Base-by-base conservation (phyloP, 2,888 invertebrate species). In the Dendrolimus pini region DNA sequence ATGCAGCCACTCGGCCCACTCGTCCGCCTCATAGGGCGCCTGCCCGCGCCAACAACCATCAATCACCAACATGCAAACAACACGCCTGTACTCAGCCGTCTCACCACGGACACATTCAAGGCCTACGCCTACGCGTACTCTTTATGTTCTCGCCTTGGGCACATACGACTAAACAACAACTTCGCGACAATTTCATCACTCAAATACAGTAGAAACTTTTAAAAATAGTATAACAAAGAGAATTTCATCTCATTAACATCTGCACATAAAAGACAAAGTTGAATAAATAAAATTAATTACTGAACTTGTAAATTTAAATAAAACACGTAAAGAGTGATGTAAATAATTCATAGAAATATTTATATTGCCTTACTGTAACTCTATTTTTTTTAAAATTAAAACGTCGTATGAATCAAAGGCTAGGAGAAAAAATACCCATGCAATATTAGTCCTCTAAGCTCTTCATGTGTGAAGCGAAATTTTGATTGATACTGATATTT, bases 1-100 rank as follows among this genome's bases (percentile, higher is more conserved):
- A 91, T 89, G 92, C 89, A 91, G 92, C 93, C 90, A 92, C 87
- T 89, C 90, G 78, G 82, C 80, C 90, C 91, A 90, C 75, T 72
- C 74, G 75, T 85, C 89, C 76, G 77, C 77, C 80, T 88, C 88
- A 80, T 82, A 85, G 82, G 83, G 81, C 83, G 79, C 84, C 87
- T 84, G 87, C 80, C 74, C 82, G 74, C 79, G 80, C 81, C 82
- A 85, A 80, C 80, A 81, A 83, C 83, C 82, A 78, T 80, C 82
- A 83, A 84, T 82, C 88, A 85, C 86, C 85, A 79, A 87, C 88
- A 88, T 88, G 89, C 89, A 89, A 82, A 84, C 79, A 85, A 84
- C 83, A 85, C 84, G 83, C 80, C 81, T 82, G 80, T 80, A 83
- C 79, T 80, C 71, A 70, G 72, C 72, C 67, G 72, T 73, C 66